A percentile compares a stretch with the other conserved stretches of the same genome.
phyloP scores from a whole-genome alignment of 2,797 vertebrate species.

The Rachycentron canadum region DNA sequence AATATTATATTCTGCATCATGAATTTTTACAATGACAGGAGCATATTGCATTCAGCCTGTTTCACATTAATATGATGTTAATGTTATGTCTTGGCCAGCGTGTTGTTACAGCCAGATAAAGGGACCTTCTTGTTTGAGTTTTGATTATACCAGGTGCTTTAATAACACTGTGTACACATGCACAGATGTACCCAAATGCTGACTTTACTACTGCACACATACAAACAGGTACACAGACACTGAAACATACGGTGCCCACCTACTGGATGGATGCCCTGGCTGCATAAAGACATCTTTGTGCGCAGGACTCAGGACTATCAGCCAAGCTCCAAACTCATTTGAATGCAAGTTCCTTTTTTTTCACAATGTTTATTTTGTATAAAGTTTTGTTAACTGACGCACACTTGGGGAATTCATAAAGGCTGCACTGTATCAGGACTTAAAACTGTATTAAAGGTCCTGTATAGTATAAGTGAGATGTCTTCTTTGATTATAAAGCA shows the following conservation, averaged over 20 bases:
- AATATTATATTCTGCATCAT: conserved; percentile 10
- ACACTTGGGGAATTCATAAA: conserved; percentile 16
- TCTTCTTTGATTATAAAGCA: too few species aligned
- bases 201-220: conserved; percentile 54
- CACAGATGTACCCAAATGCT: conserved; percentile 63
- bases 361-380: conserved; percentile 59
- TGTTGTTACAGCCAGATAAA: conserved; percentile 53
- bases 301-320: conserved; percentile 34
- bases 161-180: conserved; percentile 75
- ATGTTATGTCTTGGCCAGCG: conserved; percentile 1
- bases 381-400: conserved; percentile 58
- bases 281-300: conserved; percentile 71
- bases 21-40: conserved; percentile 35
- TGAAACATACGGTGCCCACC: conserved; percentile 32
- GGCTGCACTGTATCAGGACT: not conserved
- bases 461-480: too few species aligned
- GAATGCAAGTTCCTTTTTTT: conserved; percentile 44
- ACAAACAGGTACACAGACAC: conserved; percentile 56
- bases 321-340: conserved; percentile 61
- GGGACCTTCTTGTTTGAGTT: conserved; percentile 66
- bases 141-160: conserved; percentile 66
- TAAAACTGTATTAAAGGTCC: not conserved
- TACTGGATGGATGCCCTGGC: conserved; percentile 51
- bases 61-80: conserved; percentile 10
- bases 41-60: conserved; percentile 12